A percentile compares a stretch with the other conserved stretches of the same genome.
These are phyloP conservation scores for Cryptocephalus primarius DNA, from an alignment of 2,888 invertebrate species.

Conservation along the genomic window DNA sequence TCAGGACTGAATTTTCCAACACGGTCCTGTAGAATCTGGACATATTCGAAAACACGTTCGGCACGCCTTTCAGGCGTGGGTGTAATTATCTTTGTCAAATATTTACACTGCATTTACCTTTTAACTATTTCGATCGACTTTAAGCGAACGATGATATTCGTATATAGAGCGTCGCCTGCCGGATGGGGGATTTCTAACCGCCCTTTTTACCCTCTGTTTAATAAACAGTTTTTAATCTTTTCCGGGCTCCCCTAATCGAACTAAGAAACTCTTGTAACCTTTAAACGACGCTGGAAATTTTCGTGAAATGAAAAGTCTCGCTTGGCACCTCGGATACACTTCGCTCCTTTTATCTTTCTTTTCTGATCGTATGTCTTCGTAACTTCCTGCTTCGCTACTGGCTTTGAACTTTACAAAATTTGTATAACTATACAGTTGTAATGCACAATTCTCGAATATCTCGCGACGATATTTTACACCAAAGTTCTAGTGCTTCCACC, in stretches of 20 bases:
- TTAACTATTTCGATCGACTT: conserved; percentile 33
- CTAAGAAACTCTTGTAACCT: conserved; percentile 9
- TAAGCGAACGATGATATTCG: conserved; percentile 23
- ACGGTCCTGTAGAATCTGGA: conserved; percentile 6
- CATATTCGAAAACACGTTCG: conserved; percentile 11
- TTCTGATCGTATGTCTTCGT: no score
- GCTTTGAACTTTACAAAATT: no score
- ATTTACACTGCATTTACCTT: conserved; percentile 37
- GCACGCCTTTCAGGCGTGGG: conserved; percentile 35
- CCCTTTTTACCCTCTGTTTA: conserved; percentile 15
- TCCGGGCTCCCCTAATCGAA: conserved; percentile 14
- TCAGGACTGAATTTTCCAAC: no score
- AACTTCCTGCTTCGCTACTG: no score
- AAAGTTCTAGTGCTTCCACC: no score
- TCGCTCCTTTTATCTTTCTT: no score
- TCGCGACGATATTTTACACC: no score
- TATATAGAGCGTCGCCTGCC: conserved; percentile 10
- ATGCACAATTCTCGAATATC: no score
- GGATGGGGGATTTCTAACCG: conserved; percentile 7
- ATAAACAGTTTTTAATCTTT: conserved; percentile 20
- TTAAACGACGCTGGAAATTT: conserved; percentile 7
- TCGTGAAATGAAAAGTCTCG: background rate
- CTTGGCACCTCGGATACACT: no score
- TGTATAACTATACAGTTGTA: no score
- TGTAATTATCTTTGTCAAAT: conserved; percentile 37